phyloP scores from a whole-genome alignment of 2,113 vertebrate species.

The Phyllostomus hastatus region DNA sequence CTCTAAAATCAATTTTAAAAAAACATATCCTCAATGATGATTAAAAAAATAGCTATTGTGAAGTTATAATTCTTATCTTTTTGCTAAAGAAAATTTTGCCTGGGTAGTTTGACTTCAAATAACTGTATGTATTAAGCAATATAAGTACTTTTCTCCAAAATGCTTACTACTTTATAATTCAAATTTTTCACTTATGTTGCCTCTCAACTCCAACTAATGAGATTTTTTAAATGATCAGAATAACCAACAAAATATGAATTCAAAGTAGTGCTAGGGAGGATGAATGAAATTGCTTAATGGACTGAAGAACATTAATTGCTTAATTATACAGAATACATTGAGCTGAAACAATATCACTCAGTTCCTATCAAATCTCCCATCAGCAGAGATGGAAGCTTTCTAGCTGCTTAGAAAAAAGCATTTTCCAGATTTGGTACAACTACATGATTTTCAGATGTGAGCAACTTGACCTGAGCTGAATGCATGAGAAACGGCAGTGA shows the following conservation, averaged over 20 bases:
- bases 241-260: constrained; percentile 59
- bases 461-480: not conserved
- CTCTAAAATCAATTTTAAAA: no score
- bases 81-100: constrained; percentile 7
- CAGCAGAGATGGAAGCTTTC: not conserved
- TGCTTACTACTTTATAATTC: constrained; percentile 17
- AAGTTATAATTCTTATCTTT: constrained; percentile 30
- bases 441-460: not conserved
- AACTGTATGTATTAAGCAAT: constrained; percentile 12
- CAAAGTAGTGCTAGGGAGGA: not conserved
- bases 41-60: not conserved
- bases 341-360: constrained; percentile 57
- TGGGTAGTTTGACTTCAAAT: not conserved
- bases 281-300: constrained; percentile 56
- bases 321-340: constrained; percentile 56
- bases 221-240: constrained; percentile 49
- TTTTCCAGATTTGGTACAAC: not conserved
- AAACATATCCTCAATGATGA: no score
- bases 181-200: constrained; percentile 33
- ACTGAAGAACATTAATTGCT: constrained; percentile 56
- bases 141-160: not conserved
- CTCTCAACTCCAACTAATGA: constrained; percentile 49
- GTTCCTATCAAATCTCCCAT: constrained; percentile 43
- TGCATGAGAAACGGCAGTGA: not conserved
- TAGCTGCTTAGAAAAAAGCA: not conserved